Conservation (phyloP, 1,140 invertebrate genomes). For the Cotesia vestalis region DNA sequence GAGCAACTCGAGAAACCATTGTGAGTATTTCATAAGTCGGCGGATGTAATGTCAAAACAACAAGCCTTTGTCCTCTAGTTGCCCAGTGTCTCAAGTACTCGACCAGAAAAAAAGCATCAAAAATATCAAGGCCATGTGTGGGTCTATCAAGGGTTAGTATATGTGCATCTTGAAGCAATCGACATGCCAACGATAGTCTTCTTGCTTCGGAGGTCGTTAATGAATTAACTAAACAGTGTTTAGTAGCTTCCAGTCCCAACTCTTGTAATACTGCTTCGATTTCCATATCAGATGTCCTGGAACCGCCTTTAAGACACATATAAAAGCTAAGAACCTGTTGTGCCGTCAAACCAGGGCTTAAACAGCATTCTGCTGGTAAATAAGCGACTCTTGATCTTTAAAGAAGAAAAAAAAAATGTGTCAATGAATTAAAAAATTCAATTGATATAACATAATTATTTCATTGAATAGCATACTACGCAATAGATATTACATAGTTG, state of each 20-base stretch:
- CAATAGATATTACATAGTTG: slow-evolving; percentile 18
- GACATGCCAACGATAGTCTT: slow-evolving; percentile 86
- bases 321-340: slow-evolving; percentile 84
- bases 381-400: slow-evolving; percentile 59
- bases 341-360: slow-evolving; percentile 79
- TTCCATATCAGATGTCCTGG: slow-evolving; percentile 56
- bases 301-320: slow-evolving; percentile 73
- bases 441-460: not conserved
- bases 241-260: slow-evolving; percentile 80
- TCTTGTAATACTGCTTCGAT: slow-evolving; percentile 76
- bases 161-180: slow-evolving; percentile 84
- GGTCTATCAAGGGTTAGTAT: slow-evolving; percentile 88
- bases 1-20: slow-evolving; percentile 87
- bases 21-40: slow-evolving; percentile 96
- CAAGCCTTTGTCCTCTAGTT: slow-evolving; percentile 78
- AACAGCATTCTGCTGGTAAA: slow-evolving; percentile 58
- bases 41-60: slow-evolving; percentile 91
- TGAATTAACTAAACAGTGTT: slow-evolving; percentile 74
- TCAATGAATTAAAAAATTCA: no score
- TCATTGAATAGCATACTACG: not conserved
- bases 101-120: slow-evolving; percentile 94
- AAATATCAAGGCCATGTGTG: slow-evolving; percentile 93
- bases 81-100: slow-evolving; percentile 96
- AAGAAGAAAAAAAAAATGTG: slow-evolving; percentile 13
- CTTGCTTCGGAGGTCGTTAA: slow-evolving; percentile 87